phyloP scores from a whole-genome alignment of 2,113 vertebrate genomes.

The Procapra przewalskii region DNA sequence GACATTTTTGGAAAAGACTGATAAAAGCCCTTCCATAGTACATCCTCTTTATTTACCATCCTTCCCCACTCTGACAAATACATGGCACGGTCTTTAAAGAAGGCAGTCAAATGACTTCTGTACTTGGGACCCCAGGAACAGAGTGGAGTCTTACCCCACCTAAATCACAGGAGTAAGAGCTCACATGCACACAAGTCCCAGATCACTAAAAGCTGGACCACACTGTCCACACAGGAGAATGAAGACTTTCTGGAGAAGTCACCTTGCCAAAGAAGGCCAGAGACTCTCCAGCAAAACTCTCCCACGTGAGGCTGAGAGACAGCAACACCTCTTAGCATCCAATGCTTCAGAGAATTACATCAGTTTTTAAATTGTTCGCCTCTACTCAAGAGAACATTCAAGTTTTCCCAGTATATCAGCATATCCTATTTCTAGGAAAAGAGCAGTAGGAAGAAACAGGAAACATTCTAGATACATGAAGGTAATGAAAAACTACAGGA shows the following conservation, averaged over 20 bases:
- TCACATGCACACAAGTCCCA: not conserved
- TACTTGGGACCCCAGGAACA: not conserved
- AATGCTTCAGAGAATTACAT: not conserved
- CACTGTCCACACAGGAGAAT: not conserved
- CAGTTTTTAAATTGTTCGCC: not conserved
- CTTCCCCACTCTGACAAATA: no score
- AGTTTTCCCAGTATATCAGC: not conserved
- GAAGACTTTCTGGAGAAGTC: not conserved
- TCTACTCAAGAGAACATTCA: not conserved
- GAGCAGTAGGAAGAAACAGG: not conserved
- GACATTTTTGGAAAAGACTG: not conserved
- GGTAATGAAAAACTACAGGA: not conserved
- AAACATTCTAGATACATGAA: not conserved
- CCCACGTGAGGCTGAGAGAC: not conserved
- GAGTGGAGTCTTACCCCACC: not conserved
- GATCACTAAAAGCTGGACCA: not conserved
- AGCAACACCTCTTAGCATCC: not conserved
- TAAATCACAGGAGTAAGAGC: not conserved
- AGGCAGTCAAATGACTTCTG: not conserved
- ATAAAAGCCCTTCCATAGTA: not conserved
- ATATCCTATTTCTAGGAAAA: not conserved
- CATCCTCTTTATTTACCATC: not conserved
- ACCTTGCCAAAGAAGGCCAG: not conserved
- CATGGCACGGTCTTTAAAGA: not conserved
- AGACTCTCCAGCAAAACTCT: not conserved